These are phyloP conservation scores for Polyploca ridens DNA, from an alignment of 2,888 invertebrate genomes.

Conservation along the genomic window DNA sequence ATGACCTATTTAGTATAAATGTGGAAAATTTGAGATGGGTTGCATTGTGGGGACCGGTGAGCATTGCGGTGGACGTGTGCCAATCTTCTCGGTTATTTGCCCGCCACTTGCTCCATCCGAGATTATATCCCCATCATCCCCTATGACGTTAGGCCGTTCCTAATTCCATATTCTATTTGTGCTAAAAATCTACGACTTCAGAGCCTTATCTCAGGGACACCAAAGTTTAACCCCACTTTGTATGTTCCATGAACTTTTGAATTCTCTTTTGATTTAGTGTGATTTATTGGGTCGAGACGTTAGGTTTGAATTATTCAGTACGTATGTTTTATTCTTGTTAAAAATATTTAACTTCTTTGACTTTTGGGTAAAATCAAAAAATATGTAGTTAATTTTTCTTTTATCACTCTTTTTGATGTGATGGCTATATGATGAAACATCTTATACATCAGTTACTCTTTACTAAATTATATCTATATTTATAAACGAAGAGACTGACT, in stretches of 20 bases:
- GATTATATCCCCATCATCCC: constrained; percentile 32
- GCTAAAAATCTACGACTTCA: constrained; percentile 17
- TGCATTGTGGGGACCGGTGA: constrained; percentile 10
- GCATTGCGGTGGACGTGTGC: constrained; percentile 31
- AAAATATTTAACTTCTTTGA: too few species aligned
- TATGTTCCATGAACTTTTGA: constrained; percentile 19
- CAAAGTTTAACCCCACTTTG: constrained; percentile 15
- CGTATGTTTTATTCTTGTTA: too few species aligned
- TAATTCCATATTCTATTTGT: constrained; percentile 41
- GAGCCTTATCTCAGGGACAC: constrained; percentile 13
- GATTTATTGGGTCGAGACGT: constrained; percentile 7
- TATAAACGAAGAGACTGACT: too few species aligned
- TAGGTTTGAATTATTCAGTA: not conserved
- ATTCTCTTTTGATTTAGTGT: constrained; percentile 21
- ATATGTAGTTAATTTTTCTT: too few species aligned
- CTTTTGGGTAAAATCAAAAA: too few species aligned
- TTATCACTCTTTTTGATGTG: too few species aligned
- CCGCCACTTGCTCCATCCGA: constrained; percentile 22
- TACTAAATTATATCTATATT: too few species aligned
- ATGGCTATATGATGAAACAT: too few species aligned
- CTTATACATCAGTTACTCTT: too few species aligned
- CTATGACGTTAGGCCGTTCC: constrained; percentile 29
- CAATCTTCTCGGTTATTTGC: constrained; percentile 37
- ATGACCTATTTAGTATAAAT: not conserved
- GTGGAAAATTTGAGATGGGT: constrained; percentile 2